A percentile compares a stretch with the other conserved stretches of the same genome.
Evolutionary conservation across 1,140 invertebrate species (phyloP).

Genomic region (Heliothis subflexa): DNA sequence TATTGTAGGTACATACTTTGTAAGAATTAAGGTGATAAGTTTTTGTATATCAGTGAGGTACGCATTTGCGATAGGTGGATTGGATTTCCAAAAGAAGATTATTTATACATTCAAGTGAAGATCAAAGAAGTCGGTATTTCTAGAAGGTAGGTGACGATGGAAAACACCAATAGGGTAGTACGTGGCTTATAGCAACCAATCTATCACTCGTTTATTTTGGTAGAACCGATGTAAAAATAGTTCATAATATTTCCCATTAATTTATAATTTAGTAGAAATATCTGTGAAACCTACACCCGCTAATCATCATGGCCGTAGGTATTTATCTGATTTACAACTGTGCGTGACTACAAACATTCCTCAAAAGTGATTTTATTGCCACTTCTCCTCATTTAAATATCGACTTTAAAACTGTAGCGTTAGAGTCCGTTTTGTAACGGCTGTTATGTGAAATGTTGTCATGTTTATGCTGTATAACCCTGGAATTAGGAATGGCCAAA

Average conservation of each 20-base stretch:
- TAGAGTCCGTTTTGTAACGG: constrained; percentile 60
- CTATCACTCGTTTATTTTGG: background rate
- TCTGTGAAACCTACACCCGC: constrained; percentile 31
- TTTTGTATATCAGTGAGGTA: too few species aligned
- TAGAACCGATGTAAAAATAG: background rate
- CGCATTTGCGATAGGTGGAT: too few species aligned
- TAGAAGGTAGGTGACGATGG: too few species aligned
- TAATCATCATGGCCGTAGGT: constrained; percentile 65
- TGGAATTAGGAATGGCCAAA: constrained; percentile 72
- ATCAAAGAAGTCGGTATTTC: too few species aligned
- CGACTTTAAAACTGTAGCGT: constrained; percentile 55
- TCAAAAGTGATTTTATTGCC: constrained; percentile 76
- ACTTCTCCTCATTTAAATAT: constrained; percentile 58
- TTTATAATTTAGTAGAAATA: constrained; percentile 32
- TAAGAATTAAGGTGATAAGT: too few species aligned
- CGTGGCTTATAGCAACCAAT: background rate
- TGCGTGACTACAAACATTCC: constrained; percentile 74
- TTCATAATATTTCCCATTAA: constrained; percentile 5
- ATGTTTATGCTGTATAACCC: constrained; percentile 73
- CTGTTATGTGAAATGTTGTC: constrained; percentile 61
- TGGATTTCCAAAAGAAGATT: too few species aligned
- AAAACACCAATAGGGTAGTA: too few species aligned
- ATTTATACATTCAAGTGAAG: too few species aligned
- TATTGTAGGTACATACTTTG: too few species aligned
- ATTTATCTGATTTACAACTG: constrained; percentile 75